Conservation (phyloP, 2,888 invertebrate species). For the Aethes cnicana region DNA sequence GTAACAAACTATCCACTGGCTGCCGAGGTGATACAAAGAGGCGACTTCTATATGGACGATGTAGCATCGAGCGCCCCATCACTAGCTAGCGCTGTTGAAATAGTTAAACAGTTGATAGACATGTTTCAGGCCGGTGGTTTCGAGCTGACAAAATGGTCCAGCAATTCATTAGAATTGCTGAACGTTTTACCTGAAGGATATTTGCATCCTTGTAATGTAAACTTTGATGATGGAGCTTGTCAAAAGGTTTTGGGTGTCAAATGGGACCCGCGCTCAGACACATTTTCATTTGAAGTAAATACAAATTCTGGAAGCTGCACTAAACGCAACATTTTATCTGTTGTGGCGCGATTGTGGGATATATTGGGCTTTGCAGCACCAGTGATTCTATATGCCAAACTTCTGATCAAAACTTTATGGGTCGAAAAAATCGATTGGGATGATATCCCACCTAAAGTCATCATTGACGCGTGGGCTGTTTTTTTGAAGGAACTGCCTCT, state of each 20-base stretch:
- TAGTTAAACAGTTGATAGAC: no score
- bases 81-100: no score
- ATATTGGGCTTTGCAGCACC: constrained; percentile 31
- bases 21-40: background rate
- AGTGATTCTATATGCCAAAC: constrained; percentile 30
- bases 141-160: background rate
- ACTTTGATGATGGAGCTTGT: background rate
- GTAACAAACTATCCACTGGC: background rate
- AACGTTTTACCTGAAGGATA: background rate
- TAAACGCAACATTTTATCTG: constrained; percentile 32
- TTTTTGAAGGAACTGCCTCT: no score
- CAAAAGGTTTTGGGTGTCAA: background rate
- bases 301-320: background rate
- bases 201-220: no score
- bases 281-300: background rate
- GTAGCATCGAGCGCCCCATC: background rate
- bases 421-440: constrained; percentile 27
- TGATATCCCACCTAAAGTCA: constrained; percentile 19
- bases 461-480: no score
- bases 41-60: background rate
- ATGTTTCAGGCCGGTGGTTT: no score
- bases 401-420: constrained; percentile 25
- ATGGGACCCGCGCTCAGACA: background rate
- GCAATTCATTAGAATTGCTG: background rate
- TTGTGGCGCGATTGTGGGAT: constrained; percentile 31